Evolutionary conservation across 2,888 invertebrate species (phyloP).

Genomic region (Eretmocerus hayati): DNA sequence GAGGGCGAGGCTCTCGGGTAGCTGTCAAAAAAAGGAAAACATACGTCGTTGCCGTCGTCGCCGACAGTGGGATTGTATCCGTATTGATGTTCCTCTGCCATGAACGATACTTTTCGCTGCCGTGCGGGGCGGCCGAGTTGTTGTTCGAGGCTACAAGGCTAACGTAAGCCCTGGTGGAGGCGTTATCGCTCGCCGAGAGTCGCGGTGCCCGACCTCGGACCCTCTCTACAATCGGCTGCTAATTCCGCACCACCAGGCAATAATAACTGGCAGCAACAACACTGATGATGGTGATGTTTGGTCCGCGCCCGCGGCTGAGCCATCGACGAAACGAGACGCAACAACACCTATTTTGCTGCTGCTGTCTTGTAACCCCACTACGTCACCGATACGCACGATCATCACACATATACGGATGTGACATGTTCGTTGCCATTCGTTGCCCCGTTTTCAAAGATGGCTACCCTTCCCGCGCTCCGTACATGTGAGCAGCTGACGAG

Average conservation of each 20-base stretch:
- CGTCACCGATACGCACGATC: not conserved
- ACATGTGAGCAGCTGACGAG: conserved; percentile 1
- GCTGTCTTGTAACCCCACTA: not conserved
- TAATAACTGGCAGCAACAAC: too few relatives aligned
- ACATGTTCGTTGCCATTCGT: conserved; percentile 35
- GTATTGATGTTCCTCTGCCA: conserved; percentile 47
- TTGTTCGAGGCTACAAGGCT: too few relatives aligned
- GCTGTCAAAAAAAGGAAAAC: conserved; percentile 39
- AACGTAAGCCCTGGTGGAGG: not conserved
- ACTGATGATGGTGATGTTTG: too few relatives aligned
- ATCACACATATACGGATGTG: conserved; percentile 33
- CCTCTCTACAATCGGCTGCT: not conserved
- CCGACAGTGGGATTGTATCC: conserved; percentile 44
- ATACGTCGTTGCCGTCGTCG: conserved; percentile 42
- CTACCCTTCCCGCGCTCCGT: conserved; percentile 28
- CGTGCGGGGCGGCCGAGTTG: not conserved
- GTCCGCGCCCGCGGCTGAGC: not conserved
- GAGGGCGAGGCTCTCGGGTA: conserved; percentile 14
- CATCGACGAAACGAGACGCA: too few relatives aligned
- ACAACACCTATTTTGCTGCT: not conserved
- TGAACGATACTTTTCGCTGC: conserved; percentile 30
- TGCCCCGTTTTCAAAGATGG: conserved; percentile 38
- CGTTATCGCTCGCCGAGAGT: not conserved
- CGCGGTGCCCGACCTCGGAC: too few relatives aligned
- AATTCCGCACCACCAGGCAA: too few relatives aligned